Evolutionary conservation across 2,888 invertebrate genomes (phyloP), one percentile per base, ranked within the genome.

Genomic region (Suillia variegata): DNA sequence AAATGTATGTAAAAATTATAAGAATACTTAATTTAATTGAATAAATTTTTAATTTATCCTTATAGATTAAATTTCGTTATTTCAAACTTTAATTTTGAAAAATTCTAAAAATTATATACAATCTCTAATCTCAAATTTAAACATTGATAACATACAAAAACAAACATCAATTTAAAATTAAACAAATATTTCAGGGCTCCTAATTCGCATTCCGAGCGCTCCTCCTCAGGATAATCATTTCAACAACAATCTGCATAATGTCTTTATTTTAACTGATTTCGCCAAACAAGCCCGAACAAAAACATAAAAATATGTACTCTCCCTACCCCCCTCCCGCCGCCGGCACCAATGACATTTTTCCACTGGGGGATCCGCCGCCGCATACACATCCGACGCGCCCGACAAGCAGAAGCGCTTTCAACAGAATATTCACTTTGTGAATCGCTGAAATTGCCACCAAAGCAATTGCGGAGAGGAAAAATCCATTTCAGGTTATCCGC

Each of bases 401-500:
- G 4, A 10, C 38, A 13, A 26, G n/a, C 18, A 3, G 18, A 4
- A 17, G 18, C 17, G 20, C 45, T 45, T 45, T 45, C 45, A 45
- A 20, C 45, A 20, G 20, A 18, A 45, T 67, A 66, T 67, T 67
- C 66, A 67, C 70, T 71, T 74, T 74, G 74, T 73, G 72, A 73
- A 72, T 71, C 66, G 64, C 68, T 67, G 66, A 77, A 74, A 74
- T 71, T 76, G 76, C 74, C 74, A 73, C 76, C 76, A 71, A 76
- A 75, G 74, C 77, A 78, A 77, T 78, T 78, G 77, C 68, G 78
- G 78, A 75, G 62, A 72, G 66, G 65, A 72, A 70, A 72, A 75
- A 75, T 73, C 76, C 78, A 76, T 78, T 78, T 74, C 73, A 70
- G 78, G 78, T 78, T 78, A 77, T 78, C 78, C 78, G 79, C 78